phyloP scores from a whole-genome alignment of 1,140 invertebrate genomes.

The Hypothenemus hampei region DNA sequence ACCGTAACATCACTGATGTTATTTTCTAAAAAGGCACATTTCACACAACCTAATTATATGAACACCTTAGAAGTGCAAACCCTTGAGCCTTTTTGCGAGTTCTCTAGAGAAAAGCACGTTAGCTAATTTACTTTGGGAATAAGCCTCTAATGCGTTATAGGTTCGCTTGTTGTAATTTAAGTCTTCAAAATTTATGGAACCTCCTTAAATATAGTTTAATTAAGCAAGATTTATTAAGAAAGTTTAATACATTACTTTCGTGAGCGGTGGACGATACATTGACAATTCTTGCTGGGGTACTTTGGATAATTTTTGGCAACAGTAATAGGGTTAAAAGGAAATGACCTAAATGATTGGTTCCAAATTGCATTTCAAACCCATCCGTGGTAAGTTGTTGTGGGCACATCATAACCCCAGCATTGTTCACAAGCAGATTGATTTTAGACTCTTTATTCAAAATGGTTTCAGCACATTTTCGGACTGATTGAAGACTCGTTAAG shows the following conservation, averaged over 20 bases:
- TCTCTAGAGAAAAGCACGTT: conserved; percentile 69
- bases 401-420: conserved; percentile 74
- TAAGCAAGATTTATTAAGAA: conserved; percentile 20
- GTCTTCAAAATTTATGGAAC: conserved; percentile 64
- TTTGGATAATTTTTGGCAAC: conserved; percentile 54
- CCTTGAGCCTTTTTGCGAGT: conserved; percentile 54
- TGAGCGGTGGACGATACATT: conserved; percentile 60
- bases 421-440: conserved; percentile 74
- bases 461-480: conserved; percentile 62
- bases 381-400: conserved; percentile 63
- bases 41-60: background rate
- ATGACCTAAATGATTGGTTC: conserved; percentile 76
- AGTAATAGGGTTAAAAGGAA: conserved; percentile 79
- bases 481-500: conserved; percentile 65
- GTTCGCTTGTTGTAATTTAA: conserved; percentile 57
- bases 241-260: conserved; percentile 40
- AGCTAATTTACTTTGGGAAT: conserved; percentile 69
- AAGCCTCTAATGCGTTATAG: conserved; percentile 57
- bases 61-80: conserved; percentile 36
- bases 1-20: conserved; percentile 54
- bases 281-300: conserved; percentile 52
- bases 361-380: conserved; percentile 75
- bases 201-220: conserved; percentile 45
- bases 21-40: conserved; percentile 39
- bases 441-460: conserved; percentile 55